Conservation (phyloP, 2,797 vertebrate species). For the Linurgus olivaceus region DNA sequence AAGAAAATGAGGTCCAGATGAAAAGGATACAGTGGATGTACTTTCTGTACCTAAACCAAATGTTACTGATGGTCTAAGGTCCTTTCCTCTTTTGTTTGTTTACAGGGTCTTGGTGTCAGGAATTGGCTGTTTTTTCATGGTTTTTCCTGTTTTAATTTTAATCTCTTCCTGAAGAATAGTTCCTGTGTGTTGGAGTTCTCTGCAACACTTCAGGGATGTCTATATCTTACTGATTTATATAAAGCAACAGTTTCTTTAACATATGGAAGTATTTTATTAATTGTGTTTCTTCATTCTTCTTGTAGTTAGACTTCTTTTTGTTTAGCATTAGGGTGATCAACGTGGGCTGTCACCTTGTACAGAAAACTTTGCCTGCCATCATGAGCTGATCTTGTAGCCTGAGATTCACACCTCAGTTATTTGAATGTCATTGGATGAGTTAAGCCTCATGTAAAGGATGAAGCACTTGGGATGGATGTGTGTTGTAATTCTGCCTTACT, state of each 20-base stretch:
- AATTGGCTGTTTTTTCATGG: not conserved
- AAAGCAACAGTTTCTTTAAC: not conserved
- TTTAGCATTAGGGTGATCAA: not conserved
- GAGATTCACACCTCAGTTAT: not conserved
- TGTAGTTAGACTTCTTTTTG: not conserved
- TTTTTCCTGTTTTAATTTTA: constrained; percentile 23
- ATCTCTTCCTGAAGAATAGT: not conserved
- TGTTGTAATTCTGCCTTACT: not conserved
- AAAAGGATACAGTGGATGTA: not conserved
- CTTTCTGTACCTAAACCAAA: not conserved
- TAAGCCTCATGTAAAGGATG: not conserved
- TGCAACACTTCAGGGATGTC: not conserved
- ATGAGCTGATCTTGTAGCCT: not conserved
- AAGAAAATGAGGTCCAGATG: not conserved
- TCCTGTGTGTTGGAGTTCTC: not conserved
- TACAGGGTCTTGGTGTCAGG: not conserved
- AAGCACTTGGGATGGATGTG: not conserved
- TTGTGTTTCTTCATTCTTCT: not conserved
- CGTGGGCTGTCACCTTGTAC: accelerated
- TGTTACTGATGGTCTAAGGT: not conserved
- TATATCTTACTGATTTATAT: not conserved
- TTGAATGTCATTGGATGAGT: not conserved
- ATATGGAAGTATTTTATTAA: not conserved
- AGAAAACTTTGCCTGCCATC: not conserved
- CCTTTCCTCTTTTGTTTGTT: not conserved